These are phyloP conservation scores for Trichomycterus rosablanca DNA, from an alignment of 2,113 vertebrate species.

Conservation along the genomic window DNA sequence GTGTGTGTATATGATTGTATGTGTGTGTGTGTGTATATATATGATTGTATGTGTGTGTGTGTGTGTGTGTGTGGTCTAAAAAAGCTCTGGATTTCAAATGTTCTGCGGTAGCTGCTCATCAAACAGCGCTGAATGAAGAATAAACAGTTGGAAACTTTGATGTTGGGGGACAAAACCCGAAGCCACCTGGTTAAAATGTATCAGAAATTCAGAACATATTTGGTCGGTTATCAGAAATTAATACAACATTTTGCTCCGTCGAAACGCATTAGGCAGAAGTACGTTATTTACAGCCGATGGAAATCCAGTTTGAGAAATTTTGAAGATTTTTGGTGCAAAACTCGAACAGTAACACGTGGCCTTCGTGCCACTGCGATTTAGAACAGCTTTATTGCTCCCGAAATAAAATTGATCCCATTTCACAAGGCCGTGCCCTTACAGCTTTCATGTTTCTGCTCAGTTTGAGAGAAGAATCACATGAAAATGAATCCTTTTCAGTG, in stretches of 20 bases:
- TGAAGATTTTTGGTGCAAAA: too few species aligned
- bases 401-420: too few species aligned
- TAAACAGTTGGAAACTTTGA: slow-evolving; percentile 28
- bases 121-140: not conserved
- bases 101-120: slow-evolving; percentile 27
- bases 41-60: slow-evolving; percentile 49
- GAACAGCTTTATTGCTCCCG: too few species aligned
- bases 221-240: not conserved
- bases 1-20: too few species aligned
- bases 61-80: slow-evolving; percentile 8
- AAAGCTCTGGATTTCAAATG: slow-evolving; percentile 18
- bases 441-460: too few species aligned
- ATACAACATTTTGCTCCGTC: slow-evolving; percentile 43
- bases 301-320: too few species aligned
- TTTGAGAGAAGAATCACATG: too few species aligned
- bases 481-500: too few species aligned
- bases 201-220: slow-evolving; percentile 1
- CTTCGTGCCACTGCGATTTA: too few species aligned
- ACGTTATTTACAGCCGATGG: not conserved
- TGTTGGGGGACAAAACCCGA: not conserved
- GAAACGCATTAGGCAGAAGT: slow-evolving; percentile 2
- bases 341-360: too few species aligned
- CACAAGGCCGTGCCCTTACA: too few species aligned
- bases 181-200: not conserved
- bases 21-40: not conserved